Conservation (phyloP, 2,888 invertebrate genomes). For the Melanchra persicariae region DNA sequence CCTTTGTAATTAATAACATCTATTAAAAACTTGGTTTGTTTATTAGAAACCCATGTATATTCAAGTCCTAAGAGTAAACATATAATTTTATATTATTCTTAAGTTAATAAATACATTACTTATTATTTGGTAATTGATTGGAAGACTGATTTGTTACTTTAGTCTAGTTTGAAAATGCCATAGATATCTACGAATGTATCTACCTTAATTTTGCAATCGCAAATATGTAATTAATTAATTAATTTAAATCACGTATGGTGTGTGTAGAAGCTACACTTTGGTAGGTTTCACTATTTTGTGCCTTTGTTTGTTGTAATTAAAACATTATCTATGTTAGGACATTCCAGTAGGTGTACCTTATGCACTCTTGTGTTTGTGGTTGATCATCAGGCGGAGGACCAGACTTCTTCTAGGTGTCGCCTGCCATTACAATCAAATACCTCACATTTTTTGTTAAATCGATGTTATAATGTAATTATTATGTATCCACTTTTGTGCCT, state of each 20-base stretch:
- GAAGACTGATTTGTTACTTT: conserved; percentile 91
- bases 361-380: conserved; percentile 75
- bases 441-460: conserved; percentile 81
- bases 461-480: conserved; percentile 81
- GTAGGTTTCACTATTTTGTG: conserved; percentile 86
- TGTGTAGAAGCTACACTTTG: conserved; percentile 83
- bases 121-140: conserved; percentile 87
- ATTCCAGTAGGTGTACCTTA: conserved; percentile 85
- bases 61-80: conserved; percentile 62
- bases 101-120: conserved; percentile 81
- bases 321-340: conserved; percentile 80
- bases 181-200: conserved; percentile 83
- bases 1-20: conserved; percentile 53
- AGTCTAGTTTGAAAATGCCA: conserved; percentile 91
- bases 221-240: conserved; percentile 77
- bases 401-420: conserved; percentile 40
- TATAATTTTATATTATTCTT: conserved; percentile 70
- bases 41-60: conserved; percentile 47
- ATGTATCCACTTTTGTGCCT: conserved; percentile 87
- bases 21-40: conserved; percentile 49
- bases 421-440: conserved; percentile 68
- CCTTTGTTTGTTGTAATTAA: conserved; percentile 87
- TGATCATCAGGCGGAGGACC: conserved; percentile 51
- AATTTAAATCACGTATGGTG: conserved; percentile 80
- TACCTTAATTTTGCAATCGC: conserved; percentile 81